Evolutionary conservation across 1,140 invertebrate species (phyloP).

Genomic region (Drosophila virilis): DNA sequence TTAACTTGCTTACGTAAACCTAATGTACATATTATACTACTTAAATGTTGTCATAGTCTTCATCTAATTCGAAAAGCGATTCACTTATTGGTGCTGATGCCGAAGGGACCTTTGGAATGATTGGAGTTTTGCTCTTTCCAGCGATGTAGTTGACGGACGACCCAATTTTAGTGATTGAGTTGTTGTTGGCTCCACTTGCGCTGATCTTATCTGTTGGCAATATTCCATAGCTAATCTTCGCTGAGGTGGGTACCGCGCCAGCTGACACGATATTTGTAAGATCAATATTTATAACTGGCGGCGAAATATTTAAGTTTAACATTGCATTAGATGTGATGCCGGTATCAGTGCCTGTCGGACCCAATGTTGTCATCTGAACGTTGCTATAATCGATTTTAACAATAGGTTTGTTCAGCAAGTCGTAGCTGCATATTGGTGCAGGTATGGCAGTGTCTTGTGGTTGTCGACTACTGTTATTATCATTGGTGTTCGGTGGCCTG

Average conservation of each 20-base stretch:
- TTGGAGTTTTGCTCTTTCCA: slow-evolving; percentile 71
- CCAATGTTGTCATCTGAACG: slow-evolving; percentile 48
- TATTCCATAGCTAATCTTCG: slow-evolving; percentile 46
- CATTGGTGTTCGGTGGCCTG: slow-evolving; percentile 44
- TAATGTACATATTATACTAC: slow-evolving; percentile 63
- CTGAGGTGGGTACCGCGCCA: slow-evolving; percentile 28
- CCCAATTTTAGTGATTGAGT: slow-evolving; percentile 36
- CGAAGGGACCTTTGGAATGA: slow-evolving; percentile 66
- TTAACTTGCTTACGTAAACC: slow-evolving; percentile 53
- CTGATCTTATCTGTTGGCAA: slow-evolving; percentile 32
- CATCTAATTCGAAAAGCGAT: slow-evolving; percentile 81
- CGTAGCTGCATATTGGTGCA: slow-evolving; percentile 75
- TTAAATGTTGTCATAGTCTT: slow-evolving; percentile 84
- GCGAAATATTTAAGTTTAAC: slow-evolving; percentile 65
- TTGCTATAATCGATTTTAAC: slow-evolving; percentile 84
- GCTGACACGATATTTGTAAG: slow-evolving; percentile 75
- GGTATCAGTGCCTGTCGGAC: slow-evolving; percentile 41
- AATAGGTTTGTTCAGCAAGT: slow-evolving; percentile 76
- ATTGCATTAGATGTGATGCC: slow-evolving; percentile 30
- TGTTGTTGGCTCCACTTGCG: slow-evolving; percentile 48
- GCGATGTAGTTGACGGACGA: slow-evolving; percentile 49
- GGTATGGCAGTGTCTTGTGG: slow-evolving; percentile 76
- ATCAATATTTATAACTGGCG: slow-evolving; percentile 82
- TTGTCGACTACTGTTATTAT: slow-evolving; percentile 51
- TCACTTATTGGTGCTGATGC: slow-evolving; percentile 60